Percentiles rank a stretch among this genome's conserved stretches.
These are phyloP conservation scores for Nymphalis c-album DNA, from an alignment of 2,888 invertebrate species.

Conservation along the genomic window DNA sequence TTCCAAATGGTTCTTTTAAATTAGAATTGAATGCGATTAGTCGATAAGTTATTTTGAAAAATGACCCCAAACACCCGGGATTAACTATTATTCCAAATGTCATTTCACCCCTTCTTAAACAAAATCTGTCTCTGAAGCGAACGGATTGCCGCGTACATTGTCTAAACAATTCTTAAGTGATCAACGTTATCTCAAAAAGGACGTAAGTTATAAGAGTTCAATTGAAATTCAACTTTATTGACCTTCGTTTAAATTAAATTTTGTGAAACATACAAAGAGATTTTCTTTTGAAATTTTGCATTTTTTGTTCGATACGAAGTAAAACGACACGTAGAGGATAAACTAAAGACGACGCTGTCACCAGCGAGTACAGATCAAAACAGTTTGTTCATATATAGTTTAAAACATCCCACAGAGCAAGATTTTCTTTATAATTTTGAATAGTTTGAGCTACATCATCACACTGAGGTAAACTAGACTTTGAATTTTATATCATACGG, in stretches of 20 bases:
- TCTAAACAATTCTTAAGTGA: constrained; percentile 76
- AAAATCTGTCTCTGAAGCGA: constrained; percentile 74
- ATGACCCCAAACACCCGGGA: constrained; percentile 68
- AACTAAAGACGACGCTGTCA: constrained; percentile 47
- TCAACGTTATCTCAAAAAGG: constrained; percentile 51
- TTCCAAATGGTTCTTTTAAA: constrained; percentile 33
- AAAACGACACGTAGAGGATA: constrained; percentile 43
- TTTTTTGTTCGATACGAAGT: constrained; percentile 52
- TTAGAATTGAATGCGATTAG: constrained; percentile 13
- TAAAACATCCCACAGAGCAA: constrained; percentile 66
- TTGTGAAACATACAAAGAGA: constrained; percentile 28
- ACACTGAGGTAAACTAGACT: constrained; percentile 36
- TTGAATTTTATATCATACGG: constrained; percentile 33
- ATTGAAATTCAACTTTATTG: constrained; percentile 41
- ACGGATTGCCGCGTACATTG: constrained; percentile 74
- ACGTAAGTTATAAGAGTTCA: constrained; percentile 39
- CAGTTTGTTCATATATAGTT: constrained; percentile 47
- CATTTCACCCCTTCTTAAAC: constrained; percentile 76
- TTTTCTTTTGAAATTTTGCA: constrained; percentile 57
- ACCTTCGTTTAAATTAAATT: constrained; percentile 26
- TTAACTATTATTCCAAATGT: constrained; percentile 71
- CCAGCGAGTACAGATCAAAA: constrained; percentile 43
- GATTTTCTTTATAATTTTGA: constrained; percentile 46
- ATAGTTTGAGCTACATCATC: constrained; percentile 42
- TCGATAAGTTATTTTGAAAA: constrained; percentile 70